Conservation (phyloP, 1,140 invertebrate species). For the Nephotettix cincticeps region DNA sequence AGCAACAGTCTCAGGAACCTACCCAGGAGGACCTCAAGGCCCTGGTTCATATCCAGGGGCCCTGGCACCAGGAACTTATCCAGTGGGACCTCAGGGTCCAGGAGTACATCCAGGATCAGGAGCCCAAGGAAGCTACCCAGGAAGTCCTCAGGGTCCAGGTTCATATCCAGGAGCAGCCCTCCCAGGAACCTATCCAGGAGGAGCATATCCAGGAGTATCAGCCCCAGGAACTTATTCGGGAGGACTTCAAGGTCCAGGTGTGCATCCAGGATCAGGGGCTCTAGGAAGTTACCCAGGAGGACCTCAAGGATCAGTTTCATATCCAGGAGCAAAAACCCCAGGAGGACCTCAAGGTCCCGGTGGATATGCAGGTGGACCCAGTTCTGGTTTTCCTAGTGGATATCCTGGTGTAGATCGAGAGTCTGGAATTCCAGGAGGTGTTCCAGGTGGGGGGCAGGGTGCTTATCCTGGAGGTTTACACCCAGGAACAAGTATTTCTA, state of each 20-base stretch:
- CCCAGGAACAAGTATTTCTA: constrained; percentile 27
- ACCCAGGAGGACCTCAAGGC: constrained; percentile 32
- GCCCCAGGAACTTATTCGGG: constrained; percentile 30
- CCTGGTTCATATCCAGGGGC: constrained; percentile 26
- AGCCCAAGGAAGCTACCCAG: constrained; percentile 29
- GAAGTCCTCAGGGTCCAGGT: constrained; percentile 23
- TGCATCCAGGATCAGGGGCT: neutral
- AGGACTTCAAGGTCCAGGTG: constrained; percentile 1
- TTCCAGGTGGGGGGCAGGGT: neutral
- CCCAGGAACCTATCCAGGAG: constrained; percentile 30
- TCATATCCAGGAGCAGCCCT: constrained; percentile 23
- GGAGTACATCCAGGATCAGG: constrained; percentile 14
- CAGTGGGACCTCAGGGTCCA: constrained; percentile 19
- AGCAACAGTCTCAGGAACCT: constrained; percentile 14
- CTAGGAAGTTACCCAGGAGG: constrained; percentile 21
- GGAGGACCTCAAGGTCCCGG: constrained; percentile 26
- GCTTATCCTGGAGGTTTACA: constrained; percentile 17
- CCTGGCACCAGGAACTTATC: constrained; percentile 31
- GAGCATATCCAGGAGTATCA: constrained; percentile 27
- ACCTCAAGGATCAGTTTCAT: constrained; percentile 12
- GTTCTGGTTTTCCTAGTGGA: constrained; percentile 1
- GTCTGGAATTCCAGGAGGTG: constrained; percentile 22
- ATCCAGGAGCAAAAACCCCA: constrained; percentile 24
- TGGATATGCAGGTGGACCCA: constrained; percentile 18
- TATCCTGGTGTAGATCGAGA: constrained; percentile 25